These are phyloP conservation scores for Gymnopithys bicolor DNA, from an alignment of 2,797 vertebrate genomes.

Conservation along the genomic window DNA sequence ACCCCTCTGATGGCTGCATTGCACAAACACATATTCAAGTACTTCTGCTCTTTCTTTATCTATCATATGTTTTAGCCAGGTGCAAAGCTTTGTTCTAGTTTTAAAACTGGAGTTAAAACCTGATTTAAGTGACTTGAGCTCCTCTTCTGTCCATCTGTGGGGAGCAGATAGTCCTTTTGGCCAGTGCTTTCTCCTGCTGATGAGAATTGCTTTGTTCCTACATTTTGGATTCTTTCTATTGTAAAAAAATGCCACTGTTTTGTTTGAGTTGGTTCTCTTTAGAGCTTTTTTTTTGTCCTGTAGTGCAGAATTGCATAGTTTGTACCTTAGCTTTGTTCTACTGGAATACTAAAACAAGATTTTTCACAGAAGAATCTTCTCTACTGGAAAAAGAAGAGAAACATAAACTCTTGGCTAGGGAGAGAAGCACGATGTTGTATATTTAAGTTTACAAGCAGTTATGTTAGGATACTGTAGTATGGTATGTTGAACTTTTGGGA, in stretches of 20 bases:
- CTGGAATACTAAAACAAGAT: not conserved
- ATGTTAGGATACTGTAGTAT: not conserved
- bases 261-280: not conserved
- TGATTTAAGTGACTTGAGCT: not conserved
- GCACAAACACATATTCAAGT: not conserved
- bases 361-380: not conserved
- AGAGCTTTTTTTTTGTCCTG: accelerated
- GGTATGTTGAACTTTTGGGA: not conserved
- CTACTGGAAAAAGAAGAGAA: not conserved
- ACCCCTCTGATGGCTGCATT: not conserved
- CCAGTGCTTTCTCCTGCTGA: not conserved
- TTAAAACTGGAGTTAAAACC: not conserved
- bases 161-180: not conserved
- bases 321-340: not conserved
- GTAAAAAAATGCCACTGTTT: not conserved
- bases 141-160: not conserved
- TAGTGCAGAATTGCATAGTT: accelerated
- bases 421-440: not conserved
- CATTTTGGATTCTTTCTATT: not conserved
- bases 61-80: not conserved
- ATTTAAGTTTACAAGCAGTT: not conserved
- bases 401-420: not conserved
- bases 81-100: not conserved
- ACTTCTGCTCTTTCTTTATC: not conserved
- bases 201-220: not conserved